These are phyloP conservation scores for Spisula solida DNA, from an alignment of 2,888 invertebrate genomes.

Conservation along the genomic window DNA sequence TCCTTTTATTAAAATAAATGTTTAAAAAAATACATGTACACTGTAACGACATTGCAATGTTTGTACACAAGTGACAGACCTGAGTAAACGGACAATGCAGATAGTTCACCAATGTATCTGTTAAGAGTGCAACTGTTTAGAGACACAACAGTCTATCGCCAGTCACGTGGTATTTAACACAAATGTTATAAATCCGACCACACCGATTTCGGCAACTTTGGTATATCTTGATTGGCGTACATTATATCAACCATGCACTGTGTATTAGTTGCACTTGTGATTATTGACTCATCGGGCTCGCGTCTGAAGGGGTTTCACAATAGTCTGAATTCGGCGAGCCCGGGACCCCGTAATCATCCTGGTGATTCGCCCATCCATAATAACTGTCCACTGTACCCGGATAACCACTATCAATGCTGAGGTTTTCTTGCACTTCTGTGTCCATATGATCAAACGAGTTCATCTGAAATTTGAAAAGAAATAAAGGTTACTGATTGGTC, in stretches of 20 bases:
- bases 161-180: neutral
- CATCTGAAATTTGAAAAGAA: constrained; percentile 76
- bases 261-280: neutral
- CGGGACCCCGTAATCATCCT: constrained; percentile 77
- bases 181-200: neutral
- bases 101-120: too few relatives aligned
- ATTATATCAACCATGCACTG: too few relatives aligned
- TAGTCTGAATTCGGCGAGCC: constrained; percentile 83
- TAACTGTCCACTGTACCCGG: constrained; percentile 56
- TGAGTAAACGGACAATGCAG: too few relatives aligned
- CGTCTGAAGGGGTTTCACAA: constrained; percentile 83
- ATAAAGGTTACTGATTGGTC: neutral
- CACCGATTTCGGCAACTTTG: neutral
- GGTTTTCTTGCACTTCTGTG: constrained; percentile 69
- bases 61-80: too few relatives aligned
- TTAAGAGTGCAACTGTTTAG: neutral
- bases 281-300: constrained; percentile 84
- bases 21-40: too few relatives aligned
- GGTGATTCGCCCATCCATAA: constrained; percentile 65
- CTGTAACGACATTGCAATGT: too few relatives aligned
- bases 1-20: too few relatives aligned
- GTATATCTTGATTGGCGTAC: neutral
- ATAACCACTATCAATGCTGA: constrained; percentile 77
- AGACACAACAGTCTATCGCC: neutral
- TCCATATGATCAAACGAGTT: constrained; percentile 83